Conservation (phyloP, 1,140 invertebrate species). For the Diuraphis noxia region DNA sequence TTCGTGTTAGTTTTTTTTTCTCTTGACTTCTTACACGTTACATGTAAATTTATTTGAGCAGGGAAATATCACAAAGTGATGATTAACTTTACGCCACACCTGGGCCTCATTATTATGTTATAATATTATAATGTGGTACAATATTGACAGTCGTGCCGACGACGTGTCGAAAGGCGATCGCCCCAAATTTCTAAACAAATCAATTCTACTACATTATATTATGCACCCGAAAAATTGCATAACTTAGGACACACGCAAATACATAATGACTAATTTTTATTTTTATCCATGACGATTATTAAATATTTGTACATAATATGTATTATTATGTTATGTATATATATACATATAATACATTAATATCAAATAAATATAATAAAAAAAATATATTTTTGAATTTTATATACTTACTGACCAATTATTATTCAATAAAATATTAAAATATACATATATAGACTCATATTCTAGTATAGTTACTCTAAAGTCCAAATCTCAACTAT, state of each 20-base stretch:
- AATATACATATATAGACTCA: too few relatives aligned
- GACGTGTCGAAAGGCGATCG: neutral
- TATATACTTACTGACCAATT: neutral
- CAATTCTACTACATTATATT: neutral
- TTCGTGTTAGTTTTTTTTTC: neutral
- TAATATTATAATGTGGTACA: neutral
- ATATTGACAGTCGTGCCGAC: neutral
- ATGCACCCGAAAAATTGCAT: neutral
- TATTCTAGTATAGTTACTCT: neutral
- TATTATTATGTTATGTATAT: neutral
- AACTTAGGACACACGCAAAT: neutral
- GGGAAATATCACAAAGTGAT: neutral
- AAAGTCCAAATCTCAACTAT: neutral
- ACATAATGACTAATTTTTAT: conserved; percentile 9
- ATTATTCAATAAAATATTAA: neutral
- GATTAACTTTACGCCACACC: neutral
- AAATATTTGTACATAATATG: neutral
- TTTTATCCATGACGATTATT: neutral
- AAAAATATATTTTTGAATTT: too few relatives aligned
- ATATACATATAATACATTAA: neutral
- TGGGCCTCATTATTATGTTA: neutral
- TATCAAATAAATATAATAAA: neutral
- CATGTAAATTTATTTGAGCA: neutral
- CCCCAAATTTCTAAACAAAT: neutral
- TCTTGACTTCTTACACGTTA: neutral